Evolutionary conservation across 2,113 vertebrate genomes (phyloP).

Genomic region (Oreochromis niloticus): DNA sequence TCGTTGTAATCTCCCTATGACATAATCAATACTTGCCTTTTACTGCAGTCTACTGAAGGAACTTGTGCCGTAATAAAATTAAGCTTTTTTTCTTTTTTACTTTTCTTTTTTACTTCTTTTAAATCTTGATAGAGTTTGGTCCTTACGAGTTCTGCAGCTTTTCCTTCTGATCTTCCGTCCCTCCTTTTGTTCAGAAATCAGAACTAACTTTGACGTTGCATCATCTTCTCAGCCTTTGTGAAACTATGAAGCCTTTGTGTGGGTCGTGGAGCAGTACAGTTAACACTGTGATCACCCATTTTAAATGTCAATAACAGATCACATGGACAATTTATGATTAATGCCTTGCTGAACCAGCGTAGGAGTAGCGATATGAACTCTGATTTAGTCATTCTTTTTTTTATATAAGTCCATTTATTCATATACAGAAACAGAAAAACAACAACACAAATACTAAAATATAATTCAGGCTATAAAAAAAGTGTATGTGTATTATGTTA

Average conservation of each 20-base stretch:
- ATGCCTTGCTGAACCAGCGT: neutral
- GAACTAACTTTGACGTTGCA: neutral
- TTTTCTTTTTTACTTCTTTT: neutral
- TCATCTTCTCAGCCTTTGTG: neutral
- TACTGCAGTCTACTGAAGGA: neutral
- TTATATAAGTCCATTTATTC: fast-evolving
- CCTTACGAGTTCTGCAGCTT: neutral
- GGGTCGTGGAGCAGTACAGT: neutral
- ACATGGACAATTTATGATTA: neutral
- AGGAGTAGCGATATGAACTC: neutral
- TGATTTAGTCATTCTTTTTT: neutral
- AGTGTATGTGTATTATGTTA: neutral
- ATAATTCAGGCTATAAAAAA: neutral
- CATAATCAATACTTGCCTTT: neutral
- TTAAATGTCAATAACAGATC: neutral
- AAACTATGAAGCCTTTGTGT: neutral
- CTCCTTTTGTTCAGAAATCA: neutral
- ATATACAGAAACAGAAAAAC: neutral
- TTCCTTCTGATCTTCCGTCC: neutral
- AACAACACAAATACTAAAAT: neutral
- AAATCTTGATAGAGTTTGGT: neutral
- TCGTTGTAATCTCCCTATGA: neutral
- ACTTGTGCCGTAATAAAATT: neutral
- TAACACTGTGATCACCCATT: neutral
- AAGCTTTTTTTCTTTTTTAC: neutral